Evolutionary conservation across 2,888 invertebrate genomes (phyloP).

Genomic region (Drosophila acutilabella): DNA sequence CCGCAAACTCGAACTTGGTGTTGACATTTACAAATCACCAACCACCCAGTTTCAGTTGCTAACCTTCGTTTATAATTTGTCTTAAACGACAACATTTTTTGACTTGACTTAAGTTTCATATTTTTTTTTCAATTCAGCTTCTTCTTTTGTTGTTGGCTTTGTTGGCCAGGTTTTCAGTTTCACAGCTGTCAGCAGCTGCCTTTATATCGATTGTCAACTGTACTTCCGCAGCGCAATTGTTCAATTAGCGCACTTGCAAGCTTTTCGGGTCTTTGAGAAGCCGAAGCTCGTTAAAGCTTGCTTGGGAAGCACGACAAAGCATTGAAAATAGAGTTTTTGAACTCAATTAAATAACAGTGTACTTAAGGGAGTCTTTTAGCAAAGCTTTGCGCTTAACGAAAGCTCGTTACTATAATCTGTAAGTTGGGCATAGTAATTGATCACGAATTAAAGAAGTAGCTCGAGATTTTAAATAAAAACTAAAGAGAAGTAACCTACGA

Average conservation of each 20-base stretch:
- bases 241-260: slow-evolving; percentile 35
- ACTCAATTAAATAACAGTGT: too few relatives aligned
- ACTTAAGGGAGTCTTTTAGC: too few relatives aligned
- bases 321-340: too few relatives aligned
- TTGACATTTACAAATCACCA: slow-evolving; percentile 81
- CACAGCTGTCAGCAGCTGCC: slow-evolving; percentile 38
- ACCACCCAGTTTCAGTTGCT: slow-evolving; percentile 62
- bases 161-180: slow-evolving; percentile 17
- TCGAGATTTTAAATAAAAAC: too few relatives aligned
- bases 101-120: slow-evolving; percentile 14
- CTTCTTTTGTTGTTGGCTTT: slow-evolving; percentile 4
- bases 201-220: slow-evolving; percentile 31
- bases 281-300: slow-evolving; percentile 11
- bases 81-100: slow-evolving; percentile 52
- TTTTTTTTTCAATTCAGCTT: background rate
- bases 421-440: too few relatives aligned
- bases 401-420: too few relatives aligned
- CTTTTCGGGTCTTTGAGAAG: slow-evolving; percentile 11
- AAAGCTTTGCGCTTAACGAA: too few relatives aligned
- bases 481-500: too few relatives aligned
- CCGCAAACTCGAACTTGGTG: slow-evolving; percentile 56
- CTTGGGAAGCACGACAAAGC: background rate
- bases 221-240: slow-evolving; percentile 56
- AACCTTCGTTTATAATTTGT: slow-evolving; percentile 67
- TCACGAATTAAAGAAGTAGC: too few relatives aligned